A percentile compares a stretch with the other conserved stretches of the same genome.
phyloP scores from a whole-genome alignment of 2,797 vertebrate species.

The Apogon hyalosoma region DNA sequence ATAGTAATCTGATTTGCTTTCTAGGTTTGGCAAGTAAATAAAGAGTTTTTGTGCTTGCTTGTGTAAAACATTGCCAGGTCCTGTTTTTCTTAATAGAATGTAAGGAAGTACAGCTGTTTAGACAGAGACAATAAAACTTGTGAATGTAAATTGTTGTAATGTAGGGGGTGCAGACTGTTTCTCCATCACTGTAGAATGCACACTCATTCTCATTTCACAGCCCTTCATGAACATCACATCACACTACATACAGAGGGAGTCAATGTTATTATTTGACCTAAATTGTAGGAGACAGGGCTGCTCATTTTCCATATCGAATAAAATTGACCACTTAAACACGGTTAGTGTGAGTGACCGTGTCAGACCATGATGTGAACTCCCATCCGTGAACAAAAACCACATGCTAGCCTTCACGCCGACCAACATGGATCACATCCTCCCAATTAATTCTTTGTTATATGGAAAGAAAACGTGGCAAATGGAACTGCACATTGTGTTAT shows the following conservation, averaged over 20 bases:
- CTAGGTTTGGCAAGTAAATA: constrained; percentile 42
- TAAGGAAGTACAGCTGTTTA: constrained; percentile 46
- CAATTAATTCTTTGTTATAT: constrained; percentile 67
- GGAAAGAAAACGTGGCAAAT: constrained; percentile 59
- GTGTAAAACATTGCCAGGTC: constrained; percentile 26
- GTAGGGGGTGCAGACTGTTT: constrained; percentile 1
- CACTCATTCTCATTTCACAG: constrained; percentile 17
- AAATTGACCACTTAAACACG: constrained; percentile 28
- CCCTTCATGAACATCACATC: constrained; percentile 13
- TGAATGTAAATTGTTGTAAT: constrained; percentile 22
- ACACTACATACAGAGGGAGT: constrained; percentile 1
- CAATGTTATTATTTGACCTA: constrained; percentile 13
- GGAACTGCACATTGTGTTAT: constrained; percentile 45
- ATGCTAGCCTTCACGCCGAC: constrained; percentile 47
- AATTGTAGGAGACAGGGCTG: constrained; percentile 35
- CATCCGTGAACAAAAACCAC: constrained; percentile 53
- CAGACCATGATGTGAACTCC: constrained; percentile 34
- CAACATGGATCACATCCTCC: constrained; percentile 41
- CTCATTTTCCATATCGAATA: constrained; percentile 54
- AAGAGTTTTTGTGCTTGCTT: constrained; percentile 37
- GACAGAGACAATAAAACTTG: constrained; percentile 5
- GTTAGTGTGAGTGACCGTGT: constrained; percentile 41
- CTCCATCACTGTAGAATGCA: background rate
- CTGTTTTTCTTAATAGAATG: constrained; percentile 33
- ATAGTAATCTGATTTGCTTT: constrained; percentile 45